Base-by-base conservation (phyloP, 1,140 invertebrate species). In the Orius insidiosus region DNA sequence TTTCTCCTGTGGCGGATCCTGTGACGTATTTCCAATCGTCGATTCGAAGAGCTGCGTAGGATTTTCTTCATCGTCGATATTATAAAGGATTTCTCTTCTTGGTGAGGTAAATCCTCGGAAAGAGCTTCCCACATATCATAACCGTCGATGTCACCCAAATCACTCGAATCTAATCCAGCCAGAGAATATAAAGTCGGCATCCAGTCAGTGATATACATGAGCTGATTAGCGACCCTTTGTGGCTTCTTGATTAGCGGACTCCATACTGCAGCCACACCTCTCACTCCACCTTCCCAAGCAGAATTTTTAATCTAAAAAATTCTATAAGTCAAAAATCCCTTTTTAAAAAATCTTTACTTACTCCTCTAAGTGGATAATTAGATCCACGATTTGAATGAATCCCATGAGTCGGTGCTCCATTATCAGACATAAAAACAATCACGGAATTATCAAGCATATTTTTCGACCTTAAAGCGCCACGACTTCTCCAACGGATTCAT, bases 131-230 rank as follows among this genome's bases (percentile, higher is more conserved):
- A 88, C 56, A 80, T 62, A 56, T 82, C 66, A 9, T 72, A 60
- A 1, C 84, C 84, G 60, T 88, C 82, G 2, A 85, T 62, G 4
- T 64, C 37, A 0, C 52, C 54, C 4, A 68, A 45, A 9, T 58
- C 54, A 15, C 16, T 41, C 14, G 49, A 39, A 46, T 58, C 47
- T 13, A 55, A 44, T 16, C 55, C 73, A 24, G 70, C 70, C 4
- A 72, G 72, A 46, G 66, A 65, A 19, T 66, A 71, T 1, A 94
- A 62, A 0, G 88, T 90, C 0, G 88, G 88, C 30, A 93, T 57
- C 84, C 87, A 92, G 60, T 94, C 89, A 9, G 69, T 68, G 3
- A 92, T 73, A 54, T 88, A 82, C 56, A 90, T 78, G 47, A 89
- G 67, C 34, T 84, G 71, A 49, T 77, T 72, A 33, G 75, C 79